Base-by-base conservation (phyloP, 2,888 invertebrate species). In the Caenorhabditis doughertyi region DNA sequence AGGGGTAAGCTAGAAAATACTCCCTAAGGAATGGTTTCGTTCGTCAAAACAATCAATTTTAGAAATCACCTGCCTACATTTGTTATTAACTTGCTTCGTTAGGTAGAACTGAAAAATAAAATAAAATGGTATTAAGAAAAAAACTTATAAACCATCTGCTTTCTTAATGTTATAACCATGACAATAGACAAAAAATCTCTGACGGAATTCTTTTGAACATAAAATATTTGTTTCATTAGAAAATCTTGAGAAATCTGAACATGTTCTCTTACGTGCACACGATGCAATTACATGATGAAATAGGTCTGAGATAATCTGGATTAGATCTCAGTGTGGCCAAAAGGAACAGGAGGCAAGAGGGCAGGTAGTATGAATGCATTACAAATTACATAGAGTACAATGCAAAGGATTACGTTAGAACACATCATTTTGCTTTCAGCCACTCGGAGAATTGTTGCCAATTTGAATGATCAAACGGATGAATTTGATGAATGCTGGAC, bases 131-230 rank as follows among this genome's bases (percentile, higher is more conserved):
- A 39, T 39, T 39, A 13, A 11, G 39, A 39, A 32, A 39, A 39
- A 13, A 39, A 39, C 44, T 18, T 2, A 47, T 18, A 18, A 47
- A 18, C n/a, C 62, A 73, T 62, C 51, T 64, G 72, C 47, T 39
- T 27, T 60, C 27, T 3, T 25, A 72, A 68, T 39, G 70, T 16
- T 47, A 42, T 73, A 64, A 44, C 73, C 64, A 73, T 73, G 55
- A 47, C 51, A 62, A 72, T 62, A 51, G 49, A 44, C n/a, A 18
- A 27, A 2, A 11, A 11, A 9, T 16, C 2, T 39, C 39, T 32
- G 32, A 32, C 9, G 9, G 32, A 32, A 9, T 7, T 7, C 32
- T 32, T 32, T 7, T 32, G n/a, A n/a, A n/a, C n/a, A n/a, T n/a
- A n/a, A n/a, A n/a, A n/a, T n/a, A n/a, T n/a, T n/a, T n/a, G n/a